These are phyloP conservation scores for Prietella phreatophila DNA, from an alignment of 2,113 vertebrate species.

Conservation along the genomic window DNA sequence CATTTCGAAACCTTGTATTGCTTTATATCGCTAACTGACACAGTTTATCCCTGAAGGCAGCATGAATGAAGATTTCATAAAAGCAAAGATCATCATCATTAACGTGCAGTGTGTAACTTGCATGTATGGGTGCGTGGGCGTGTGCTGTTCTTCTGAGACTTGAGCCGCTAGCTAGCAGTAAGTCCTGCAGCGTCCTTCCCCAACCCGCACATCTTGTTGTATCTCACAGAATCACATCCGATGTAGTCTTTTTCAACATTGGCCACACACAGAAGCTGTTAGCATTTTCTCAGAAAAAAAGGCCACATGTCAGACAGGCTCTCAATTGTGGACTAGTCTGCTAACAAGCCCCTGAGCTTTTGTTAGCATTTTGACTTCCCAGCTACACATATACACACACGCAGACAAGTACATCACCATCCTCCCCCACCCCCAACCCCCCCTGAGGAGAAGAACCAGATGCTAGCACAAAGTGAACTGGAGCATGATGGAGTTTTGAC, in stretches of 20 bases:
- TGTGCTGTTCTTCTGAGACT: background rate
- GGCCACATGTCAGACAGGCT: background rate
- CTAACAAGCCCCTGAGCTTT: conserved; percentile 38
- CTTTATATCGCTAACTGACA: conserved; percentile 32
- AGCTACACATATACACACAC: background rate
- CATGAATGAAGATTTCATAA: conserved; percentile 30
- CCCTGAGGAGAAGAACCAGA: background rate
- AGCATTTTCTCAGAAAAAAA: conserved; percentile 29
- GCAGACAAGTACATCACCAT: background rate
- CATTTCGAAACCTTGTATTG: background rate
- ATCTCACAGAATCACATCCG: background rate
- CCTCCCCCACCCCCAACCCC: background rate
- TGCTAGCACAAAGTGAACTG: background rate
- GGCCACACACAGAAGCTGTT: background rate
- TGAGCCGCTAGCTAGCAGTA: conserved; percentile 9
- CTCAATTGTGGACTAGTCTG: conserved; percentile 28
- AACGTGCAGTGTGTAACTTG: conserved; percentile 16
- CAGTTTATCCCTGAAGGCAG: conserved; percentile 52
- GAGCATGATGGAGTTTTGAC: conserved; percentile 8
- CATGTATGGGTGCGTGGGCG: background rate
- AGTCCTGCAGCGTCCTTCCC: conserved; percentile 10
- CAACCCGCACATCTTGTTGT: background rate
- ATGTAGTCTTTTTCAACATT: background rate
- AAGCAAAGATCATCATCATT: conserved; percentile 34
- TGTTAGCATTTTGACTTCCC: conserved; percentile 18